phyloP scores from a whole-genome alignment of 2,888 invertebrate species.

The Habroteleia sp. region DNA sequence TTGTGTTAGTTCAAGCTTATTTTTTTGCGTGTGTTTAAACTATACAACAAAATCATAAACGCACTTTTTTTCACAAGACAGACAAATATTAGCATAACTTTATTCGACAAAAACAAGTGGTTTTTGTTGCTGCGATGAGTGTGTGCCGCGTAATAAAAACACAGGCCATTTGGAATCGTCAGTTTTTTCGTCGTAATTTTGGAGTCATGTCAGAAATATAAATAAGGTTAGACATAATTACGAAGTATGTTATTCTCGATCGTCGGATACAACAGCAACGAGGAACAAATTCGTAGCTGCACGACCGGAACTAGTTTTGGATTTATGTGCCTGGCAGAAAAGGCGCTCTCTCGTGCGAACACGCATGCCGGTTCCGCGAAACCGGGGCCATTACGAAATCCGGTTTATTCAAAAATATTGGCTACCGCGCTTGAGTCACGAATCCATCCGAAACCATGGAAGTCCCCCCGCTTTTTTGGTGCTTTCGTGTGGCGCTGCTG shows the following conservation, averaged over 20 bases:
- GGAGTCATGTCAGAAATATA: slow-evolving; percentile 18
- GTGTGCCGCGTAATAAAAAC: too few relatives aligned
- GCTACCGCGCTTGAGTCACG: slow-evolving; percentile 61
- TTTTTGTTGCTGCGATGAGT: too few relatives aligned
- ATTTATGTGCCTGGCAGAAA: slow-evolving; percentile 44
- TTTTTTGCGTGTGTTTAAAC: too few relatives aligned
- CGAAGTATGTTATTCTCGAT: slow-evolving; percentile 39
- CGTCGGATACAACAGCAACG: slow-evolving; percentile 19
- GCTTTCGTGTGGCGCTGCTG: slow-evolving; percentile 40
- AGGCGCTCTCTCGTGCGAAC: slow-evolving; percentile 46
- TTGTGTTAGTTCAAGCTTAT: too few relatives aligned
- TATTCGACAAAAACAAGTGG: too few relatives aligned
- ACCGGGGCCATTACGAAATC: slow-evolving; percentile 54
- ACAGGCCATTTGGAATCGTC: neutral
- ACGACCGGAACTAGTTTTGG: slow-evolving; percentile 58
- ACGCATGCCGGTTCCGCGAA: slow-evolving; percentile 56
- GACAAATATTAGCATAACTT: too few relatives aligned
- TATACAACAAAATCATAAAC: too few relatives aligned
- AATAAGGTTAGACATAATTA: slow-evolving; percentile 38
- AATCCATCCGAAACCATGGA: slow-evolving; percentile 39
- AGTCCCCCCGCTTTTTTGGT: slow-evolving; percentile 29
- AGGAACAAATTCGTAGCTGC: slow-evolving; percentile 53
- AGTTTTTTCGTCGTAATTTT: slow-evolving; percentile 1
- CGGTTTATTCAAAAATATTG: slow-evolving; percentile 64
- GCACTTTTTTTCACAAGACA: too few relatives aligned